Evolutionary conservation across 2,888 invertebrate genomes (phyloP), one percentile per base, ranked within the genome.

Genomic region (Ochropleura plecta): DNA sequence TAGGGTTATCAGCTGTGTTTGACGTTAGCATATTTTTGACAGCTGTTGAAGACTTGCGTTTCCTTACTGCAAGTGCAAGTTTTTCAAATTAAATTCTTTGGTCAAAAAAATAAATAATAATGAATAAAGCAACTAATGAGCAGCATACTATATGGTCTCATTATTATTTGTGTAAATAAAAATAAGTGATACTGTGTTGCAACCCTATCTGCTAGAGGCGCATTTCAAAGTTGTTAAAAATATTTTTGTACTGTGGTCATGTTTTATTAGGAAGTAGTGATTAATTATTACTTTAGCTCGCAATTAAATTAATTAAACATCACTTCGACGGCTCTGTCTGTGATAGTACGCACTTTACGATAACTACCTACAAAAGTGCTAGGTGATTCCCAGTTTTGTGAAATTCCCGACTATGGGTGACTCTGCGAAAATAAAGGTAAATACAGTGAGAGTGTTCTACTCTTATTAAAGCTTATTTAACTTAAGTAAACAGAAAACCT

Each of bases 351-450:
- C 44, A 72, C 20, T 60, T 30, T 18, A 64, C 4, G n/a, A 44
- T n/a, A 60, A 42, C 20, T 64, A 10, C 5, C 20, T 64, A 10
- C 5, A 51, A 63, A n/a, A 53, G 57, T n/a, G 20, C 40, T 57
- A 12, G 30, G 53, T 48, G 14, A 30, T 18, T 18, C 4, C 9
- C 10, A 48, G 55, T 16, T 51, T 51, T 46, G 12, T 48, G 57
- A 40, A 62, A 48, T 67, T 69, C 12, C 30, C 12, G 48, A 70
- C n/a, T 30, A 93, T 93, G 93, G 88, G 88, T 0, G 91, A 92
- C 70, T 79, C 86, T n/a, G 79, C 69, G 70, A 92, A 89, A 90
- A 84, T 93, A 62, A 93, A 93, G 93, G 93, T 93, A 90, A 73
- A 40, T 59, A 73, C 55, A 70, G 10, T 69, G 30, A 67, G 14